phyloP scores from a whole-genome alignment of 2,888 invertebrate species.

The Euzophera pinguis region DNA sequence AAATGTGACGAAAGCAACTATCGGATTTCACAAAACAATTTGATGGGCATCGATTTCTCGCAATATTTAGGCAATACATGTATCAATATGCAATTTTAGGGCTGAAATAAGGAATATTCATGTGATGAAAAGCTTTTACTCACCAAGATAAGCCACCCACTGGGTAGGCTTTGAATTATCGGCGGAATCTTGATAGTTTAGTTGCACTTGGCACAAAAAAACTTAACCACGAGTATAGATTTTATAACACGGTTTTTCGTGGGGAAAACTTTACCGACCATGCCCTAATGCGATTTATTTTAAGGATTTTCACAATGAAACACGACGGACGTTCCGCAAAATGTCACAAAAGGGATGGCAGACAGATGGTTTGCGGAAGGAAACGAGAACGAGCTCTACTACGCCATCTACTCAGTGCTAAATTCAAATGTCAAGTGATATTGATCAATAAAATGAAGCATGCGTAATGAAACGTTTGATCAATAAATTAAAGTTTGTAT shows the following conservation, averaged over 20 bases:
- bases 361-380: conserved; percentile 23
- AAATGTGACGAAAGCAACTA: conserved; percentile 13
- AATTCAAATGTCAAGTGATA: conserved; percentile 24
- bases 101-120: conserved; percentile 15
- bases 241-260: conserved; percentile 65
- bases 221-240: conserved; percentile 68
- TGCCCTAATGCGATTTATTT: conserved; percentile 66
- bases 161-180: conserved; percentile 88
- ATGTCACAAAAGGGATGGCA: conserved; percentile 62
- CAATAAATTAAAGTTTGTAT: neutral
- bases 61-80: neutral
- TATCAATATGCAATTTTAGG: conserved; percentile 4
- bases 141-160: conserved; percentile 88
- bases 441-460: conserved; percentile 52
- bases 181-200: conserved; percentile 91
- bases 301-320: conserved; percentile 56
- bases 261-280: conserved; percentile 70
- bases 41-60: neutral
- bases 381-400: conserved; percentile 31
- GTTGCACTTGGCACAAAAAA: conserved; percentile 78
- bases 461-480: conserved; percentile 32
- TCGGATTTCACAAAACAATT: conserved; percentile 15
- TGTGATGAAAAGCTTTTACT: conserved; percentile 41
- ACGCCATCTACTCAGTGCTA: conserved; percentile 49
- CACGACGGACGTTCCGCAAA: conserved; percentile 60